Evolutionary conservation across 2,888 invertebrate genomes (phyloP), one percentile per base, ranked within the genome.

Genomic region (Polymixis flavicincta): DNA sequence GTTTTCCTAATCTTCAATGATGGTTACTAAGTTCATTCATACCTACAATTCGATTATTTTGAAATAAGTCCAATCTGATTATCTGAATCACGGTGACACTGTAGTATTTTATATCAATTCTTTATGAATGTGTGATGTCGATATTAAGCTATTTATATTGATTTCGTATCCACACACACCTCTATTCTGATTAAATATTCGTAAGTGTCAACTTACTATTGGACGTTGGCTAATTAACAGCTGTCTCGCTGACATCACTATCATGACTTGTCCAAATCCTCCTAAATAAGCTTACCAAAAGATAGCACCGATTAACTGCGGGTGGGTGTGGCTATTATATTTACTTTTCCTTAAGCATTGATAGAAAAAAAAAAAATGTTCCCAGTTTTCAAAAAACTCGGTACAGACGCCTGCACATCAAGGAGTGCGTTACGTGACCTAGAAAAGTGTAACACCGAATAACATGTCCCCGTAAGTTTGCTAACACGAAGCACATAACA

Each of bases 11-110:
- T 25, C 32, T 64, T 17, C 11, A 61, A 55, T 22, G 14, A 19
- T n/a, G 13, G 17, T 22, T 22, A 9, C 9, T 32, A 45, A 50
- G 25, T 50, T 22, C 2, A 22, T 25, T 17, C 13, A 25, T 63
- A 25, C 55, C 37, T 60, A n/a, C 11, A 32, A 52, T 74, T 22
- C 54, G 14, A 37, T 45, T 45, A 45, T 45, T 45, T 55, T 54
- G 13, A 74, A 76, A 80, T 54, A 52, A 59, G n/a, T 59, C 19
- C 17, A 25, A 48, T 42, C 52, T 54, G 59, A 80, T 52, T 54
- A 25, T 60, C 60, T 19, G 37, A n/a, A n/a, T 71, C 60, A 54
- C 45, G 19, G 17, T 22, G 48, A 61, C 48, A 13, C 8, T 50
- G 19, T 9, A 65, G 7, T 17, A 42, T 32, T 59, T 66, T 17